Evolutionary conservation across 2,797 vertebrate genomes (phyloP).

Genomic region (Dallia pectoralis): DNA sequence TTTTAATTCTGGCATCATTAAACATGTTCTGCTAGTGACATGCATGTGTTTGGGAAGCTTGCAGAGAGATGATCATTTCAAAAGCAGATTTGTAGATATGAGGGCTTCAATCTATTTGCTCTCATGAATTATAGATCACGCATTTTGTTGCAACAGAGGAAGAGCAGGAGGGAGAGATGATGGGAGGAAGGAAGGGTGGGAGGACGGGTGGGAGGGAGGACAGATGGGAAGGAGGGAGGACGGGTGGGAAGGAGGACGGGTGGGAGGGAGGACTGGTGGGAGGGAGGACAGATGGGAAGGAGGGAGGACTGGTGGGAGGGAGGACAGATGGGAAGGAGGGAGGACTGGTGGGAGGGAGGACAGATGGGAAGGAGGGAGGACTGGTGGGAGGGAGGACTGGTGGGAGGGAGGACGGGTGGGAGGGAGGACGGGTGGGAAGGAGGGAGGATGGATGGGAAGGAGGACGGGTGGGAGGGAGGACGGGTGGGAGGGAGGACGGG

Average conservation of each 20-base stretch:
- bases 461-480: not conserved
- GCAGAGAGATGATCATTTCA: slow-evolving; percentile 18
- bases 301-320: no score
- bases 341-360: no score
- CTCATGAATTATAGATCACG: slow-evolving; percentile 50
- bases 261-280: not conserved
- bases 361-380: not conserved
- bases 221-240: slow-evolving; percentile 4
- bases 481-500: not conserved
- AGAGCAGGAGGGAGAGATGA: not conserved
- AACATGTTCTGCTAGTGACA: slow-evolving; percentile 2
- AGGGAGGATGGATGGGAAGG: slow-evolving; percentile 4
- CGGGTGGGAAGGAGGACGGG: not conserved
- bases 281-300: not conserved
- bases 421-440: not conserved
- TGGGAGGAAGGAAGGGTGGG: not conserved
- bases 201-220: not conserved
- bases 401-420: not conserved
- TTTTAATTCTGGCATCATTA: not conserved
- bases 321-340: no score
- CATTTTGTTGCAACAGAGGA: slow-evolving; percentile 10
- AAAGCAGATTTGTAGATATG: slow-evolving; percentile 15
- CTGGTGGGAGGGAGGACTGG: no score
- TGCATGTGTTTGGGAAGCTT: not conserved
- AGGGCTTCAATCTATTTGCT: slow-evolving; percentile 43